Conservation (phyloP, 2,888 invertebrate species). For the Xiphydria camelus region DNA sequence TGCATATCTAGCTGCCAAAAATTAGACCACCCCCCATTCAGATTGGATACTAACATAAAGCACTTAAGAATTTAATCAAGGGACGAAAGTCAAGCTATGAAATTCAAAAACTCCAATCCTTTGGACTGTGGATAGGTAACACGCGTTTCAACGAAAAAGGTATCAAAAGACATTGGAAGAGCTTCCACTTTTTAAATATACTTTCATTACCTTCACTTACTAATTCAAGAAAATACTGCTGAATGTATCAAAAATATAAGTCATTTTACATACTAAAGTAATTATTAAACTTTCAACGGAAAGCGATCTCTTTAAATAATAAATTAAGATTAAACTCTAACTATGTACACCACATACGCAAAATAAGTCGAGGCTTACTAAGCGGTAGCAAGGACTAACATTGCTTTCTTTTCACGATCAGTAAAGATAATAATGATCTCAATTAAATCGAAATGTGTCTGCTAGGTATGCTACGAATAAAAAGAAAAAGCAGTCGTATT, state of each 20-base stretch:
- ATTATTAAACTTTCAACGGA: slow-evolving; percentile 23
- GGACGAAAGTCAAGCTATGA: no score
- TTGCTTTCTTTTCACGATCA: not conserved
- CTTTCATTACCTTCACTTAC: slow-evolving; percentile 2
- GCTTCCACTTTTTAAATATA: no score
- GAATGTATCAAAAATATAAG: slow-evolving; percentile 16
- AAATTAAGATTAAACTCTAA: slow-evolving; percentile 28
- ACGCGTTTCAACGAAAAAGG: no score
- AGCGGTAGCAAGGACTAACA: not conserved
- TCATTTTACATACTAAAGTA: slow-evolving; percentile 23
- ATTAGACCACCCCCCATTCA: no score
- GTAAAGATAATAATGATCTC: not conserved
- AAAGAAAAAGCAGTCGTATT: not conserved
- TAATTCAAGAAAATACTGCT: slow-evolving; percentile 16
- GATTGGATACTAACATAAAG: no score
- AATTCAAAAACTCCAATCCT: no score
- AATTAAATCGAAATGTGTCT: not conserved
- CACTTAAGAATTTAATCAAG: no score
- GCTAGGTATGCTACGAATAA: not conserved
- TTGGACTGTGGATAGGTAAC: no score
- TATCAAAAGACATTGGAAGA: no score
- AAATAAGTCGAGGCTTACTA: slow-evolving; percentile 8
- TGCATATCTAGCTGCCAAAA: no score
- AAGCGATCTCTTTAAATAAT: slow-evolving; percentile 25
- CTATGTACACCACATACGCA: slow-evolving; percentile 19